Evolutionary conservation across 92 coral and sea anemone species (phyloP).

Genomic region (Actinostola sp.): DNA sequence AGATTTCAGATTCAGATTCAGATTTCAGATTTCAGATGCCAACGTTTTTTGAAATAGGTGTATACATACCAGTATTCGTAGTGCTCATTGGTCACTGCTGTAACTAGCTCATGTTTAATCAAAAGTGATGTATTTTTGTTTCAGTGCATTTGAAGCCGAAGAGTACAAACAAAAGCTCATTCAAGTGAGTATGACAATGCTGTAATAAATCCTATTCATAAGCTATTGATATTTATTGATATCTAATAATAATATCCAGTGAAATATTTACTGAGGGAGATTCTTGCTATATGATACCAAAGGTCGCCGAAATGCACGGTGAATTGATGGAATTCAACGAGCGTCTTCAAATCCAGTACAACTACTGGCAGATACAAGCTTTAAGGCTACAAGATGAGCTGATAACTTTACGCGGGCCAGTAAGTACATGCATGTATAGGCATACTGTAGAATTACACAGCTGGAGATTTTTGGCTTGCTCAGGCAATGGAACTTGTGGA

Average conservation of each 20-base stretch:
- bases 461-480: too few species aligned
- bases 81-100: too few species aligned
- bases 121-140: not conserved
- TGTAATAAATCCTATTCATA: not conserved
- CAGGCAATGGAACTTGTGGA: too few species aligned
- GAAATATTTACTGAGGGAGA: too few species aligned
- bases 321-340: slow-evolving; percentile 95
- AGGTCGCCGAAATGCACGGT: slow-evolving; percentile 99
- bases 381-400: slow-evolving; percentile 85
- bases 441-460: not conserved
- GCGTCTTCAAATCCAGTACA: slow-evolving; percentile 78
- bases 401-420: slow-evolving; percentile 92
- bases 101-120: too few species aligned
- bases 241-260: too few species aligned
- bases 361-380: slow-evolving; percentile 74
- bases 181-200: slow-evolving; percentile 54
- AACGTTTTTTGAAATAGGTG: too few species aligned
- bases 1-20: too few species aligned
- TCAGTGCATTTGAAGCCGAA: slow-evolving; percentile 70
- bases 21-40: too few species aligned
- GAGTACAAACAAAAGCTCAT: slow-evolving; percentile 90
- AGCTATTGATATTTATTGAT: not conserved
- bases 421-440: slow-evolving; percentile 20
- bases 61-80: too few species aligned
- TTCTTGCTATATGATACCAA: not conserved